A percentile compares a stretch with the other conserved stretches of the same genome.
phyloP scores from a whole-genome alignment of 2,113 vertebrate genomes.

The Formicarius rufipectus region DNA sequence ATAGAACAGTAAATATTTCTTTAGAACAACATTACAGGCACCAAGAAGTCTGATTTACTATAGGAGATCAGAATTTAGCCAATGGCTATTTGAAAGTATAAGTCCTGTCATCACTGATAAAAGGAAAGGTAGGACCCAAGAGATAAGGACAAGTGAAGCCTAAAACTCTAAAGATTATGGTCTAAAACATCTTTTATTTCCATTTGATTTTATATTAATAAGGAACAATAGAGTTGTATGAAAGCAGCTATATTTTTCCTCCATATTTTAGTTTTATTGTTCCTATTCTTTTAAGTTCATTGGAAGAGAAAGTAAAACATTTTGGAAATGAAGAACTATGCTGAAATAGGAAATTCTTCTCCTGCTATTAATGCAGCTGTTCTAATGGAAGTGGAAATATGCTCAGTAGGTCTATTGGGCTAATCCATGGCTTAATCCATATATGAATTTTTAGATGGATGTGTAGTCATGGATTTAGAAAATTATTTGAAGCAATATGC shows the following conservation, averaged over 20 bases:
- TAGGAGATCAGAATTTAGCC: background rate
- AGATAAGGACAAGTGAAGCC: background rate
- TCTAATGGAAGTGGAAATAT: background rate
- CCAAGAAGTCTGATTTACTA: conserved; percentile 18
- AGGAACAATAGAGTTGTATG: background rate
- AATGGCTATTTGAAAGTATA: background rate
- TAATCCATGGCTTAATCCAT: background rate
- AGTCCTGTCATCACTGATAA: background rate
- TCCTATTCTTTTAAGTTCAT: background rate
- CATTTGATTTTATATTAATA: background rate
- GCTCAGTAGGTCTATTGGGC: background rate
- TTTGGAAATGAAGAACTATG: background rate
- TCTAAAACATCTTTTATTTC: background rate
- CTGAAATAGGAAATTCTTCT: background rate
- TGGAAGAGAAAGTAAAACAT: background rate
- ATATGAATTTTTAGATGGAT: background rate
- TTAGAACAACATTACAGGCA: conserved; percentile 1
- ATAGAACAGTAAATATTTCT: conserved; percentile 34
- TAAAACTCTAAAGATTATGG: background rate
- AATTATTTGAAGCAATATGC: background rate
- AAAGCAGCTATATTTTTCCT: background rate
- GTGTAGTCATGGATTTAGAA: background rate
- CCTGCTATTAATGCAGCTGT: background rate
- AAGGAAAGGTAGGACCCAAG: background rate
- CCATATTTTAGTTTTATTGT: background rate